Conservation (phyloP, 2,888 invertebrate genomes). For the Papilio gigon region DNA sequence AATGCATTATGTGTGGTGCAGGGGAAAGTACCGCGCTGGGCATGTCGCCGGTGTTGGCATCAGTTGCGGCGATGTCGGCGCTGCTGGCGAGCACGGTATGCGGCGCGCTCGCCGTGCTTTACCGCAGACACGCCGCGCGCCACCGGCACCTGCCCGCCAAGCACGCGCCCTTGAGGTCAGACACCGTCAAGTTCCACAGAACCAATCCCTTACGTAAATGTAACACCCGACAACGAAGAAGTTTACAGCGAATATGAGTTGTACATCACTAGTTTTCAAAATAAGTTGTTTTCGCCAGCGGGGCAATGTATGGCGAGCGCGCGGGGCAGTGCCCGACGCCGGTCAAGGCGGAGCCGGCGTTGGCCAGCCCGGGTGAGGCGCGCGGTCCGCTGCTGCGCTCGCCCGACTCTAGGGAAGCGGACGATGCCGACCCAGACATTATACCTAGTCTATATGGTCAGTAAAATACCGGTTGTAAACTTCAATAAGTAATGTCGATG, state of each 20-base stretch:
- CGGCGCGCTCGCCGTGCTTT: conserved; percentile 88
- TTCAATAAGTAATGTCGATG: background rate
- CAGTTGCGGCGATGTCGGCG: conserved; percentile 89
- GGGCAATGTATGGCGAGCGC: conserved; percentile 74
- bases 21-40: conserved; percentile 85
- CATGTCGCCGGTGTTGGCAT: conserved; percentile 89
- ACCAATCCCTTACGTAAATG: too few species aligned
- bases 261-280: background rate
- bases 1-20: conserved; percentile 68
- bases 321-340: conserved; percentile 71
- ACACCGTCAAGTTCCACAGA: background rate
- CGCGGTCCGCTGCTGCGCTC: conserved; percentile 68
- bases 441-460: conserved; percentile 94
- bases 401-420: conserved; percentile 73
- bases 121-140: conserved; percentile 82
- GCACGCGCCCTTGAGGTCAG: conserved; percentile 73
- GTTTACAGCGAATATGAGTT: too few species aligned
- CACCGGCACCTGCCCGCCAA: conserved; percentile 78
- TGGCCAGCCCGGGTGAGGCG: conserved; percentile 70
- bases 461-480: conserved; percentile 49
- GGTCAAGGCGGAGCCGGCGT: conserved; percentile 81
- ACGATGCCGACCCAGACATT: conserved; percentile 93
- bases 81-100: conserved; percentile 89
- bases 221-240: too few species aligned
- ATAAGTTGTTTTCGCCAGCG: conserved; percentile 54